These are phyloP conservation scores for Archilochus colubris DNA, from an alignment of 2,113 vertebrate species.

Conservation along the genomic window DNA sequence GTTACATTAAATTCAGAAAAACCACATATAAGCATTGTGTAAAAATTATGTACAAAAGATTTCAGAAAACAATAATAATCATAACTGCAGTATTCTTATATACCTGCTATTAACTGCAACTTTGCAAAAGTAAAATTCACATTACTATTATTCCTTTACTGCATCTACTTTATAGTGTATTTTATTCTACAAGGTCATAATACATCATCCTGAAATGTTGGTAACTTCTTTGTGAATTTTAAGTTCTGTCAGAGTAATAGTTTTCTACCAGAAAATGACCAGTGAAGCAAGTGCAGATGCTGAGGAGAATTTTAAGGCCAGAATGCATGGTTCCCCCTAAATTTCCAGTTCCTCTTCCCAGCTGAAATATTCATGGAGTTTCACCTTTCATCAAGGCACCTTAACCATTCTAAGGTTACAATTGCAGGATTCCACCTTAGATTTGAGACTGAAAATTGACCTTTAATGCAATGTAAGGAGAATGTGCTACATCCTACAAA, in stretches of 20 bases:
- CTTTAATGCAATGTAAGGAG: not conserved
- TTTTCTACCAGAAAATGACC: not conserved
- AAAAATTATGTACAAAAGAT: not conserved
- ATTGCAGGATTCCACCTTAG: not conserved
- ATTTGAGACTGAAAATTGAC: not conserved
- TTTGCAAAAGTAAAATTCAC: not conserved
- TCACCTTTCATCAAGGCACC: not conserved
- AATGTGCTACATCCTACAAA: not conserved
- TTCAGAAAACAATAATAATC: not conserved
- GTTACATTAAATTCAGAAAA: not conserved
- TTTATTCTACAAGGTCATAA: not conserved
- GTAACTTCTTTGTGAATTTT: not conserved
- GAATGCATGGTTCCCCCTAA: not conserved
- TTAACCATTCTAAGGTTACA: not conserved
- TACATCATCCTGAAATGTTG: not conserved
- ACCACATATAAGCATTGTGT: not conserved
- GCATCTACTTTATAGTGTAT: not conserved
- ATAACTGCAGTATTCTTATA: not conserved
- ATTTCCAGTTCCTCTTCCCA: not conserved
- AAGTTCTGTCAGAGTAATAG: not conserved
- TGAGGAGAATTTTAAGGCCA: not conserved
- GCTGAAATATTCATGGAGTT: not conserved
- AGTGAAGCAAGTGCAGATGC: not conserved
- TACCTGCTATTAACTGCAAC: not conserved
- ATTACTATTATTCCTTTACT: not conserved